phyloP scores from a whole-genome alignment of 2,797 vertebrate genomes.

The Mareca penelope region DNA sequence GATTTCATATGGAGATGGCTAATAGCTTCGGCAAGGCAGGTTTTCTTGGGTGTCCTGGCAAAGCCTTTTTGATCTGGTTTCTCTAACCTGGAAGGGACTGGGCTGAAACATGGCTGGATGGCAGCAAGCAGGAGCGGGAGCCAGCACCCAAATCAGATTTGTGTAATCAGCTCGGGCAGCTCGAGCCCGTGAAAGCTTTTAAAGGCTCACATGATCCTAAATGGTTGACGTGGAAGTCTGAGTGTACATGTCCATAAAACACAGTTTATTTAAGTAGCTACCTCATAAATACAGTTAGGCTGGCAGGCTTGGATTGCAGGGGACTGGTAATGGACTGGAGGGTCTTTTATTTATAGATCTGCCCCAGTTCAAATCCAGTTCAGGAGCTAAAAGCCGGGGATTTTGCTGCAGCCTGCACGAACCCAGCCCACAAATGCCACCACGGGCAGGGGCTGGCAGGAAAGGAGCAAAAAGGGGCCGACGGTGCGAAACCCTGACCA shows the following conservation, averaged over 20 bases:
- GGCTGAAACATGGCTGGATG: not conserved
- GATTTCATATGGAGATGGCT: not conserved
- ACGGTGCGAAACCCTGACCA: fast-evolving
- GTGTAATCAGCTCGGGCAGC: not conserved
- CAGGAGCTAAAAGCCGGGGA: not conserved
- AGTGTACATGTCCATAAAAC: not conserved
- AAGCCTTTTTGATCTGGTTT: not conserved
- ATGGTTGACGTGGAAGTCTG: not conserved
- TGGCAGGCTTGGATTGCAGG: not conserved
- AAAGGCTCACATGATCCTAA: not conserved
- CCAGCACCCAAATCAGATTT: constrained; percentile 36
- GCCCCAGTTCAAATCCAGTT: not conserved
- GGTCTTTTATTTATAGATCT: not conserved
- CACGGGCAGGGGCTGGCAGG: not conserved
- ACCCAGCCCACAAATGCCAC: not conserved
- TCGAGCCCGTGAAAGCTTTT: constrained; percentile 10
- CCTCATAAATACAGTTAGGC: not conserved
- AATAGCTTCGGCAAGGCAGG: not conserved
- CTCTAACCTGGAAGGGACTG: not conserved
- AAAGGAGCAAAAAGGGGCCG: not conserved
- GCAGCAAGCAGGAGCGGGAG: not conserved
- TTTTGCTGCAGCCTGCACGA: not conserved
- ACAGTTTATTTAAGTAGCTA: not conserved
- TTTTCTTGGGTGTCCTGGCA: not conserved
- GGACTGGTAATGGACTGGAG: not conserved